Evolutionary conservation across 2,113 vertebrate species (phyloP).

Genomic region (Peromyscus polionotus): DNA sequence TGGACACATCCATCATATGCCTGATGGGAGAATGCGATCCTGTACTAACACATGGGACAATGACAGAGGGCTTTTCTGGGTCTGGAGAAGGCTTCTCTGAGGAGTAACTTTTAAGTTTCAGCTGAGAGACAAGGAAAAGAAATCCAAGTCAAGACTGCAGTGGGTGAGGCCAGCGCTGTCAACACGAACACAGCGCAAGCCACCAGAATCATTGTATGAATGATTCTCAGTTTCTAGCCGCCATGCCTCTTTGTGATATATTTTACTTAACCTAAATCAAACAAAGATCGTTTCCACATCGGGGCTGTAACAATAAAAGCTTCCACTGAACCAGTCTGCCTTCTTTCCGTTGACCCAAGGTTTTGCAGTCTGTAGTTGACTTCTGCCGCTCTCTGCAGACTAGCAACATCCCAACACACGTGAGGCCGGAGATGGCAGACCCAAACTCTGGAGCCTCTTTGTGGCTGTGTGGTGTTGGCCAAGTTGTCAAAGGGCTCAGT

Average conservation of each 20-base stretch:
- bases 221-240: neutral
- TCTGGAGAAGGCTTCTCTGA: neutral
- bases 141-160: neutral
- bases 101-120: neutral
- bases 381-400: neutral
- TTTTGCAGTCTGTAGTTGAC: neutral
- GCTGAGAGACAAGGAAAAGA: neutral
- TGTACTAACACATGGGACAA: neutral
- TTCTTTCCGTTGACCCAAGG: neutral
- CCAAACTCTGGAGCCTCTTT: neutral
- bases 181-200: rapidly evolving
- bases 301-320: neutral
- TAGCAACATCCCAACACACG: rapidly evolving
- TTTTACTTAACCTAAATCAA: neutral
- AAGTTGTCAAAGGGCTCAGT: neutral
- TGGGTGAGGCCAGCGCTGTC: neutral
- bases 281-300: neutral
- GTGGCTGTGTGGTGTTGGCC: neutral
- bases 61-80: neutral
- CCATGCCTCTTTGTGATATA: neutral
- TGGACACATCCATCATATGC: neutral
- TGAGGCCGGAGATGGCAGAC: neutral
- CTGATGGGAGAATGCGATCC: neutral
- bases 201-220: neutral
- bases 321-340: neutral